These are phyloP conservation scores for Protophormia terraenovae DNA, from an alignment of 2,888 invertebrate genomes.

Conservation along the genomic window DNA sequence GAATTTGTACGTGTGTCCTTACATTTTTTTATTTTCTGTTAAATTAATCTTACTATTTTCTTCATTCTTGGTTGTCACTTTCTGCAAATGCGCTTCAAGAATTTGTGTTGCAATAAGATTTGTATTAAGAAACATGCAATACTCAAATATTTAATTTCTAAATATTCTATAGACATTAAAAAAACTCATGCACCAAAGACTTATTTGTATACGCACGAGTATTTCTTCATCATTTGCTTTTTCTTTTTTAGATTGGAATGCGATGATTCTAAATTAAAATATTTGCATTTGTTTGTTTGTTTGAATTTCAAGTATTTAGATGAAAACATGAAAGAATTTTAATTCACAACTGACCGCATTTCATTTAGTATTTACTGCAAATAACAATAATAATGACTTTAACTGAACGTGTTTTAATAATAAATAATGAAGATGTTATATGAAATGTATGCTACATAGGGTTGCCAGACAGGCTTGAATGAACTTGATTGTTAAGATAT, in stretches of 20 bases:
- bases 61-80: background rate
- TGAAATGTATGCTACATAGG: background rate
- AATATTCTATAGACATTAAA: background rate
- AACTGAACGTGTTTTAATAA: background rate
- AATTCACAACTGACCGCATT: conserved; percentile 8
- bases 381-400: background rate
- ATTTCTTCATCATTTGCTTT: background rate
- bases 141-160: background rate
- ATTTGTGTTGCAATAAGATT: background rate
- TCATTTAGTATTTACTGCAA: background rate
- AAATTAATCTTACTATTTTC: background rate
- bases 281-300: background rate
- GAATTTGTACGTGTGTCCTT: background rate
- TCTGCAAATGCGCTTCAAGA: background rate
- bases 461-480: no score
- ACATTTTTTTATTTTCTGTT: background rate
- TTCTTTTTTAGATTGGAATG: background rate
- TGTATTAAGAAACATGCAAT: conserved; percentile 40
- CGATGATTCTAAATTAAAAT: background rate
- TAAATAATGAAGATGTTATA: no score
- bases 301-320: background rate
- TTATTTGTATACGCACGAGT: background rate
- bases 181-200: background rate
- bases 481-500: no score
- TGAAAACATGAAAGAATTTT: background rate